Evolutionary conservation across 2,113 vertebrate species (phyloP).

Genomic region (Danio rerio): GRCz12tu NC_133190.1:31196001-31196500

Average conservation of each 20-base stretch:
- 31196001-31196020: background rate
- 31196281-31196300: slow-evolving; percentile 6
- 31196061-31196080: background rate
- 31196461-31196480: slow-evolving; percentile 46
- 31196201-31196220: background rate
- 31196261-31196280: slow-evolving; percentile 23
- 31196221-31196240: background rate
- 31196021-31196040: background rate
- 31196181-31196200: background rate
- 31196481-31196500: slow-evolving; percentile 67
- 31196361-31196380: slow-evolving; percentile 42
- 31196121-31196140: background rate
- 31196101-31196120: background rate
- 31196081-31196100: background rate
- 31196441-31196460: slow-evolving; percentile 31
- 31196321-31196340: slow-evolving; percentile 39
- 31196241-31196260: background rate
- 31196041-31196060: background rate
- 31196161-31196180: background rate
- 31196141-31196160: background rate
- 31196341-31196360: slow-evolving; percentile 32
- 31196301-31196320: slow-evolving; percentile 43
- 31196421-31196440: slow-evolving; percentile 77
- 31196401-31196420: slow-evolving; percentile 70
- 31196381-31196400: slow-evolving; percentile 35